phyloP scores from a whole-genome alignment of 2,797 vertebrate species.

The Choloepus didactylus region DNA sequence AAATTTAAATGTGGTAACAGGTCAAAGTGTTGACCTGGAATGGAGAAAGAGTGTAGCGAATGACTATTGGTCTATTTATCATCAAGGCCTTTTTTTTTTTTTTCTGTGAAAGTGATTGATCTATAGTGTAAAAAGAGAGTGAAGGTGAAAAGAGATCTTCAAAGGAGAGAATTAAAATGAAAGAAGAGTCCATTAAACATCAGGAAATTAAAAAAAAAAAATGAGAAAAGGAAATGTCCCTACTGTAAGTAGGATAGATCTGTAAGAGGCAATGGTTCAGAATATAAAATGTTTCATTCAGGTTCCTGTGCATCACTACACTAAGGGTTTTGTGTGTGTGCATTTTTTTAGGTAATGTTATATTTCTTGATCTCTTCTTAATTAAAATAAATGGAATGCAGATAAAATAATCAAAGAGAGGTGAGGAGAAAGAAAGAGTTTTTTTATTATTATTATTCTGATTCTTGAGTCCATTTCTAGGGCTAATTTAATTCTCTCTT shows the following conservation, averaged over 20 bases:
- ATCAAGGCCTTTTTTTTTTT: neutral
- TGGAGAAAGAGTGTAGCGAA: neutral
- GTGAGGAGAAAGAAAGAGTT: neutral
- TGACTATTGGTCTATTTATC: neutral
- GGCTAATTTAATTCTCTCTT: slow-evolving; percentile 44
- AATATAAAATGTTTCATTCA: neutral
- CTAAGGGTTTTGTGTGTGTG: neutral
- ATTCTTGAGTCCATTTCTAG: slow-evolving; percentile 17
- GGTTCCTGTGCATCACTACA: neutral
- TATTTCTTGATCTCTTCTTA: neutral
- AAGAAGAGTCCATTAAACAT: neutral
- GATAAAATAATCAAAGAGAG: neutral
- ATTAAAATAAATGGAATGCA: slow-evolving; percentile 12
- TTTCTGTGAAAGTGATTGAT: neutral
- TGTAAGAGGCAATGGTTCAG: neutral
- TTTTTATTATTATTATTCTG: neutral
- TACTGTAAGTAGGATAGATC: neutral
- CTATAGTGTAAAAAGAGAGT: neutral
- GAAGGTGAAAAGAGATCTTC: neutral
- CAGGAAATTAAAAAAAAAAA: neutral
- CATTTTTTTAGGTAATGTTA: neutral
- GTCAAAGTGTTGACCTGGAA: neutral
- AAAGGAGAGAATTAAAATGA: neutral
- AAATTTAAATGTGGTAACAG: neutral
- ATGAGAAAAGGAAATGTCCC: neutral